A percentile compares a stretch with the other conserved stretches of the same genome.
Evolutionary conservation across 2,888 invertebrate species (phyloP).

Genomic region (Punctoribates punctum): DNA sequence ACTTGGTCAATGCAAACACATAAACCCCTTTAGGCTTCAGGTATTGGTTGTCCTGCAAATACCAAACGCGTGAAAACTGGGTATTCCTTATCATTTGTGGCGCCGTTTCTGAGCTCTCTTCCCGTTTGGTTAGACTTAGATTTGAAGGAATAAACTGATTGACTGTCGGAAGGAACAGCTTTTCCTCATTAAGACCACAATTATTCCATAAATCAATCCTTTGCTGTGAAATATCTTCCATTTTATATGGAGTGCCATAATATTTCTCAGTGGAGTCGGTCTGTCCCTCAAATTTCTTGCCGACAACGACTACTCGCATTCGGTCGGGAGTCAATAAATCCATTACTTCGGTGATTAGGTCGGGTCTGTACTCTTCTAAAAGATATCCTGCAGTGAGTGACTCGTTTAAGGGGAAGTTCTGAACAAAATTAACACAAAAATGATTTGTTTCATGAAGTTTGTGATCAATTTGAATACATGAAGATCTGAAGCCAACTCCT

Average conservation of each 20-base stretch:
- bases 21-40: slow-evolving; percentile 79
- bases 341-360: slow-evolving; percentile 70
- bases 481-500: slow-evolving; percentile 64
- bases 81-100: slow-evolving; percentile 45
- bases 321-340: slow-evolving; percentile 72
- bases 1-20: slow-evolving; percentile 74
- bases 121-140: slow-evolving; percentile 61
- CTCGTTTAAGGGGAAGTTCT: slow-evolving; percentile 71
- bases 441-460: background rate
- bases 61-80: slow-evolving; percentile 76
- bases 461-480: slow-evolving; percentile 57
- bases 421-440: slow-evolving; percentile 44
- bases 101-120: slow-evolving; percentile 53
- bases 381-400: slow-evolving; percentile 73
- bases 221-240: slow-evolving; percentile 65
- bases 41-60: slow-evolving; percentile 88
- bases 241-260: slow-evolving; percentile 84
- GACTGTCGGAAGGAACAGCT: slow-evolving; percentile 70
- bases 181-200: slow-evolving; percentile 60
- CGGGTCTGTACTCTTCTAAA: slow-evolving; percentile 78
- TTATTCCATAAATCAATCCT: slow-evolving; percentile 66
- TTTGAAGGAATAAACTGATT: slow-evolving; percentile 89
- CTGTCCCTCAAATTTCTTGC: slow-evolving; percentile 68
- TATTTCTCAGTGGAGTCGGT: slow-evolving; percentile 72
- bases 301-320: slow-evolving; percentile 62